Conservation (phyloP, 2,113 vertebrate genomes). For the Toxotes chatareus region DNA sequence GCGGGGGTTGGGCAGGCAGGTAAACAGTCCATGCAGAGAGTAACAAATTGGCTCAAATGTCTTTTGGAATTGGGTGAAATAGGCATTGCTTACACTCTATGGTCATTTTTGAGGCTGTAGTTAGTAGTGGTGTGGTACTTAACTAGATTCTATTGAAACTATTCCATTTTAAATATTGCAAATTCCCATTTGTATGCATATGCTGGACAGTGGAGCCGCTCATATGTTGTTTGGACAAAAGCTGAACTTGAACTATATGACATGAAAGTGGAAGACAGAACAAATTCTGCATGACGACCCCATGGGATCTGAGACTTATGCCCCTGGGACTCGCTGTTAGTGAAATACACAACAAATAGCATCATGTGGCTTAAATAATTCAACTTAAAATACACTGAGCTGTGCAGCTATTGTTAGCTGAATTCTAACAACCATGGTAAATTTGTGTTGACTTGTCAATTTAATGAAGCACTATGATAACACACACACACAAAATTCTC, state of each 20-base stretch:
- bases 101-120: neutral
- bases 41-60: neutral
- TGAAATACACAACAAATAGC: neutral
- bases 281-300: neutral
- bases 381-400: neutral
- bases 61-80: neutral
- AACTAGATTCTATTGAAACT: neutral
- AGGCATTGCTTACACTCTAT: neutral
- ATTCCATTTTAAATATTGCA: neutral
- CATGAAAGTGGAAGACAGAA: neutral
- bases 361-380: neutral
- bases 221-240: neutral
- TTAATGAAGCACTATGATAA: neutral
- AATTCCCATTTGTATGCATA: neutral
- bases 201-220: neutral
- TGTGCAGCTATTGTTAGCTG: neutral
- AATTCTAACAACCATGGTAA: neutral
- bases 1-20: neutral
- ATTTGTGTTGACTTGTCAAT: neutral
- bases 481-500: neutral
- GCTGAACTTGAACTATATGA: neutral
- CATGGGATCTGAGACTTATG: neutral
- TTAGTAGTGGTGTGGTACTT: neutral
- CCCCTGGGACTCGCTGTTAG: neutral
- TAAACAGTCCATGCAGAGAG: neutral